Conservation (phyloP, 2,113 vertebrate genomes). For the Petroica traversi region DNA sequence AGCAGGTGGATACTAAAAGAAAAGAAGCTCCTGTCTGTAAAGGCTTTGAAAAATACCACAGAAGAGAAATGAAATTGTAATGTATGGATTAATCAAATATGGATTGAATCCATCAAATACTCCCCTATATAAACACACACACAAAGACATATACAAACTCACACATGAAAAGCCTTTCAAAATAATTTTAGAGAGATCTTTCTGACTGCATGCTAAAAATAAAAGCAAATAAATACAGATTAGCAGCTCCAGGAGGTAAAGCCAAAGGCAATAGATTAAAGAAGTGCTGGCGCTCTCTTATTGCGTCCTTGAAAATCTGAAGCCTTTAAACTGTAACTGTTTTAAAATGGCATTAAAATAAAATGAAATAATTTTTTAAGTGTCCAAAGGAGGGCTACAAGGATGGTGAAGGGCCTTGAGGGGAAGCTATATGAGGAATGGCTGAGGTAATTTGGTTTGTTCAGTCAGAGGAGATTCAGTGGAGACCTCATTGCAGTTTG, state of each 20-base stretch:
- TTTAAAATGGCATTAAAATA: background rate
- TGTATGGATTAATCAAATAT: background rate
- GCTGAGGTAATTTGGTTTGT: background rate
- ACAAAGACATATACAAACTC: background rate
- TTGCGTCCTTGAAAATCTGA: background rate
- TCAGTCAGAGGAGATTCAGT: background rate
- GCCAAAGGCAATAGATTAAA: background rate
- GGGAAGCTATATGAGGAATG: accelerated
- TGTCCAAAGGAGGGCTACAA: background rate
- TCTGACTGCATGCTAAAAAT: background rate
- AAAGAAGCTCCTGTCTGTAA: background rate
- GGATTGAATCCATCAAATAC: background rate
- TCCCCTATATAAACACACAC: background rate
- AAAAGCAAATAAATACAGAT: background rate
- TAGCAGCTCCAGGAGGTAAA: background rate
- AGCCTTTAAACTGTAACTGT: background rate
- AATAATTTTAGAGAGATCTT: background rate
- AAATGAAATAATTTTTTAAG: background rate
- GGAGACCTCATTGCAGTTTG: background rate
- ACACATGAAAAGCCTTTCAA: background rate
- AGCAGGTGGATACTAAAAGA: background rate
- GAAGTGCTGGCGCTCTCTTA: background rate
- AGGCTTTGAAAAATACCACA: background rate
- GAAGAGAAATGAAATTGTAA: background rate
- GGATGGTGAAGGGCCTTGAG: background rate